phyloP scores from a whole-genome alignment of 2,113 vertebrate species.

The Peromyscus leucopus region DNA sequence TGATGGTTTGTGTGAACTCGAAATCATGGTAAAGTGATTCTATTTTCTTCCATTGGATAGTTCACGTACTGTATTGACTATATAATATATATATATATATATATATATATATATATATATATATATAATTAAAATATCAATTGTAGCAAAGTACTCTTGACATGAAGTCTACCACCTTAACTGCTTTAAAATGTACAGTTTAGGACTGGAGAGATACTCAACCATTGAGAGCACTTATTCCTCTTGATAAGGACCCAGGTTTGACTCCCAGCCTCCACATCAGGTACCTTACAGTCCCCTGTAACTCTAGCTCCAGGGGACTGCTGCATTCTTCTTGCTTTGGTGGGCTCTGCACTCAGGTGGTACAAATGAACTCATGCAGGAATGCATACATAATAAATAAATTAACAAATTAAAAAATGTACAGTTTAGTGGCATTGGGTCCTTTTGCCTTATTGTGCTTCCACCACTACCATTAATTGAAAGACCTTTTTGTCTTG shows the following conservation, averaged over 20 bases:
- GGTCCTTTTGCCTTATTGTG: background rate
- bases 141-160: slow-evolving; percentile 9
- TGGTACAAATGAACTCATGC: background rate
- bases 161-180: background rate
- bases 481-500: background rate
- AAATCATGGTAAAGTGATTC: background rate
- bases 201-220: background rate
- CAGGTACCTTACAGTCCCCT: background rate
- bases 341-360: background rate
- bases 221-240: background rate
- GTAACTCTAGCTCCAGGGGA: background rate
- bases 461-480: background rate
- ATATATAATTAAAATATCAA: background rate
- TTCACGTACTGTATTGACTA: background rate
- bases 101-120: background rate
- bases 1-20: background rate
- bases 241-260: background rate
- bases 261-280: background rate
- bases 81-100: too few species aligned
- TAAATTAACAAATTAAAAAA: background rate
- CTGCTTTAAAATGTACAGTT: background rate
- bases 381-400: background rate
- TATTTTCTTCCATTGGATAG: background rate
- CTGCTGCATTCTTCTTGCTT: background rate
- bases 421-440: background rate